These are phyloP conservation scores for Girardia tigrina DNA, from an alignment of 2,888 invertebrate species.

Conservation along the genomic window DNA sequence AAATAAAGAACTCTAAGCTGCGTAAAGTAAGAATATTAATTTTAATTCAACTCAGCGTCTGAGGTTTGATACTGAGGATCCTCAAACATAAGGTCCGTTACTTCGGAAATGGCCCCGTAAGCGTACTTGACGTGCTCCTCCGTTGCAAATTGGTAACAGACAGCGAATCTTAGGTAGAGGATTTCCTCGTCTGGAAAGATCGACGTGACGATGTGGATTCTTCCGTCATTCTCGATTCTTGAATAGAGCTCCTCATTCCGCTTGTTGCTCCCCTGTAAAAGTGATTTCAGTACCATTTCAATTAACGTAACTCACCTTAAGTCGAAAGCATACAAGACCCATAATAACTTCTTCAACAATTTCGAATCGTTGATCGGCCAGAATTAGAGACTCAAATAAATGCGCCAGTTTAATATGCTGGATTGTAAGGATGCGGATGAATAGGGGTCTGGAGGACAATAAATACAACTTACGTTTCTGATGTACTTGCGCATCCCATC, in stretches of 20 bases:
- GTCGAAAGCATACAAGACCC: constrained; percentile 51
- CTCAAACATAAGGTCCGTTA: neutral
- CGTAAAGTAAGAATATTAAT: too few relatives aligned
- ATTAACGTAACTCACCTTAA: constrained; percentile 57
- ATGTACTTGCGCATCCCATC: constrained; percentile 65
- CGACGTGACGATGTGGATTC: constrained; percentile 80
- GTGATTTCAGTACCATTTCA: neutral
- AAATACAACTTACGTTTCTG: constrained; percentile 55
- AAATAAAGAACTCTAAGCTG: too few relatives aligned
- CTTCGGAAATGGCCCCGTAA: neutral
- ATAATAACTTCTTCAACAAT: constrained; percentile 46
- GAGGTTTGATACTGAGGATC: too few relatives aligned
- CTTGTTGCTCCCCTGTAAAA: constrained; percentile 28
- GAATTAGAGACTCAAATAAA: constrained; percentile 32
- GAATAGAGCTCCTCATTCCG: constrained; percentile 63
- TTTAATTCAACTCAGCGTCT: too few relatives aligned
- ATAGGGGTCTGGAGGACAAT: too few relatives aligned
- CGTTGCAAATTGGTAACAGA: constrained; percentile 46
- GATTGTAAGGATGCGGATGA: neutral
- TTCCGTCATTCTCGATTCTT: constrained; percentile 70
- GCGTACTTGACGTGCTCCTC: constrained; percentile 30
- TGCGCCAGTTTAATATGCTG: constrained; percentile 39
- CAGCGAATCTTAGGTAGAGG: constrained; percentile 73
- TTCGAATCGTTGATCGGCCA: constrained; percentile 34
- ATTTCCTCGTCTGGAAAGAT: constrained; percentile 61